Evolutionary conservation across 2,797 vertebrate genomes (phyloP), one percentile per base, ranked within the genome.

Genomic region (Helicolenus hilgendorfi): DNA sequence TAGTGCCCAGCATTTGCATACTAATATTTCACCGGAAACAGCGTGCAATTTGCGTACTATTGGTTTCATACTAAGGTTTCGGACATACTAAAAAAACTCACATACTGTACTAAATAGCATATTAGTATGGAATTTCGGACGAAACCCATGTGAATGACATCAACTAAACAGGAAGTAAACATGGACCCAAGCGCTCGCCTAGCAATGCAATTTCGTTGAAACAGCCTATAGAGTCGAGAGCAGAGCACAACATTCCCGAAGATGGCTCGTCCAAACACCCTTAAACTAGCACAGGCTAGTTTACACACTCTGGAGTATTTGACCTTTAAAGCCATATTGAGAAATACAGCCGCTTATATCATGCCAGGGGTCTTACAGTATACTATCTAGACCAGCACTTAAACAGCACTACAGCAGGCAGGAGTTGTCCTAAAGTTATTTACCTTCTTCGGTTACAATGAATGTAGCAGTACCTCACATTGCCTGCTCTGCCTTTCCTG

Each of bases 361-460:
- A 95, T 93, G 91, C 91, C 75, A 33, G 74, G 77, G 76, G 60
- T 81, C 74, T 75, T 53, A 35, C 35, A 64, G 79, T 85, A 68
- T 10, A 70, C 33, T 77, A 26, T 74, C 38, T 77, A 79, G 36
- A 31, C 15, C 20, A 24, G 11, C 53, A 84, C 74, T 71, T 86
- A 60, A 70, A 85, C 63, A 79, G 67, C 4, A 88, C 69, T 63
- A 72, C 56, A 73, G 87, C 79, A 92, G 80, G 77, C 84, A 89
- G 81, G 69, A 70, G 2, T 72, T 49, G 13, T 85, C 86, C 79
- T 83, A 26, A 56, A 45, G 74, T 74, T 71, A 87, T 92, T 98
- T 98, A 98, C 98, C 98, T 98, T 98, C 97, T 98, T 97, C 96
- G 96, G 87, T 94, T 96, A 96, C 94, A 92, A 85, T 96, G 97